Percentiles rank a stretch among this genome's conserved stretches.
These are phyloP conservation scores for Bombus consobrinus DNA, from an alignment of 1,140 invertebrate species.

Conservation along the genomic window DNA sequence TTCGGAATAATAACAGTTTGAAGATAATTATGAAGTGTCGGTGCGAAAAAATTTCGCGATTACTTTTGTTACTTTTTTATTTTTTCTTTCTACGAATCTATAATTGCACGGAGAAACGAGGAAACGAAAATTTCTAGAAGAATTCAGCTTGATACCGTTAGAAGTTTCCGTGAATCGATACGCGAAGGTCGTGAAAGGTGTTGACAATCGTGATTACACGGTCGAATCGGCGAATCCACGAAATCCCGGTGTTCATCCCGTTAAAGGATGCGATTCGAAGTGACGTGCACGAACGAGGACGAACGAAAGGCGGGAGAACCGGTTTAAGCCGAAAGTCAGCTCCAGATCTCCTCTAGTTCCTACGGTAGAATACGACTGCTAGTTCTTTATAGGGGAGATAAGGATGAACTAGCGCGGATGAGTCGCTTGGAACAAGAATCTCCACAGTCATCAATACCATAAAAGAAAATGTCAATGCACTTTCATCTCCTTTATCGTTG, in stretches of 20 bases:
- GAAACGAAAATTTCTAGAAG: neutral
- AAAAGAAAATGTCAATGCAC: neutral
- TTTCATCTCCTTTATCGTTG: neutral
- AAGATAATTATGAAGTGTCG: neutral
- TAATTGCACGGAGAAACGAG: too few species aligned
- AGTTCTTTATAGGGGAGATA: constrained; percentile 37
- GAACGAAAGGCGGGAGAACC: constrained; percentile 66
- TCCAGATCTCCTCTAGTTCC: constrained; percentile 50
- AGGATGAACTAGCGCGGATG: neutral
- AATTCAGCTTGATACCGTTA: constrained; percentile 8
- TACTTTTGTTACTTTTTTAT: neutral
- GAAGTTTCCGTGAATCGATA: neutral
- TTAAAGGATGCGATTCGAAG: constrained; percentile 62
- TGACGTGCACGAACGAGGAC: constrained; percentile 53
- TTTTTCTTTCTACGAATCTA: neutral
- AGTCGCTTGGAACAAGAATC: neutral
- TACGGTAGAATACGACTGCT: constrained; percentile 27
- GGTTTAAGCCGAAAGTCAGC: constrained; percentile 72
- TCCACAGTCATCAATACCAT: neutral
- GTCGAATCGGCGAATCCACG: constrained; percentile 45
- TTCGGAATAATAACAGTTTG: neutral
- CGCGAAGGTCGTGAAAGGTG: neutral
- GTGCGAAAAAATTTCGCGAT: accelerated
- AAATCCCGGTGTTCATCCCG: constrained; percentile 66
- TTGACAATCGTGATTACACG: constrained; percentile 57